These are phyloP conservation scores for Aptenodytes forsteri DNA, from an alignment of 2,113 vertebrate species.

Conservation along the genomic window DNA sequence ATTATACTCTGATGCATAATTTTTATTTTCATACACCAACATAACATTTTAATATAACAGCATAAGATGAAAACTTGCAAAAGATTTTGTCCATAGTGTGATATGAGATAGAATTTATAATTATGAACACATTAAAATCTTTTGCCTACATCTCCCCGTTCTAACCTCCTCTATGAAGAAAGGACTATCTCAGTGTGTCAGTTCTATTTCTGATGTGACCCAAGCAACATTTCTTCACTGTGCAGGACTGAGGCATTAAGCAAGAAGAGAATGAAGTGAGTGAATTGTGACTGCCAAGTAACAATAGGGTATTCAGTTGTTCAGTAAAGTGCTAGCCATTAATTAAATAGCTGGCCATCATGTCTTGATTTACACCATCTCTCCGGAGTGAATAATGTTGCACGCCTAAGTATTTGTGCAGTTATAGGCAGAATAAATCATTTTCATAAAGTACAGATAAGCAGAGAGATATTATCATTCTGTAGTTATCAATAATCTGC, in stretches of 20 bases:
- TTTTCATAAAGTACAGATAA: neutral
- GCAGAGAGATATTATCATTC: neutral
- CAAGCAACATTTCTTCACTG: neutral
- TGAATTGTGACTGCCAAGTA: neutral
- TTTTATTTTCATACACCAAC: neutral
- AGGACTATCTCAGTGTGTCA: neutral
- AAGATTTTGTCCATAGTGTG: neutral
- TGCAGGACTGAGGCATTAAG: neutral
- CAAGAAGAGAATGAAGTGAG: neutral
- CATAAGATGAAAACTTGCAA: neutral
- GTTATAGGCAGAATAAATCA: neutral
- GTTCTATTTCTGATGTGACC: neutral
- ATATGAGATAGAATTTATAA: neutral
- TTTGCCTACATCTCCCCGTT: neutral
- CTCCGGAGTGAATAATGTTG: neutral
- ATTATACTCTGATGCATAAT: neutral
- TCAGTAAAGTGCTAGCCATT: neutral
- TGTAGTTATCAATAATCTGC: neutral
- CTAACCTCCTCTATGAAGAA: neutral
- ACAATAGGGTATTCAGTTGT: neutral
- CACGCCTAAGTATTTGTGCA: neutral
- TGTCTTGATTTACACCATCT: neutral
- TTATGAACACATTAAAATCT: neutral
- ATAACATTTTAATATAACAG: neutral
- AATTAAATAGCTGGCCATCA: neutral